Conservation (phyloP, 2,888 invertebrate genomes). For the Lottia scabra region DNA sequence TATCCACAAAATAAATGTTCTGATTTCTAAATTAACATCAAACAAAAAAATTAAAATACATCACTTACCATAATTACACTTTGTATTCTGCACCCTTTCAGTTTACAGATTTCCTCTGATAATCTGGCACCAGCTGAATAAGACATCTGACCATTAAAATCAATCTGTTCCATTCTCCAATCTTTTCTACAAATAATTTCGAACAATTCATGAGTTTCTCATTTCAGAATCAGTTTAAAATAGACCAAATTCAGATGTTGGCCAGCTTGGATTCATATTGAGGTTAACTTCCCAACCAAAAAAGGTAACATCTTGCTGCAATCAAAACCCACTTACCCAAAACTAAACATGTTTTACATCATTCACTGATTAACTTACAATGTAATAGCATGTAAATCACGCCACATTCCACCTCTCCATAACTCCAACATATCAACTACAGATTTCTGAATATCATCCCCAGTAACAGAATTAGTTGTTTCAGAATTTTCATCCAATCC, state of each 20-base stretch:
- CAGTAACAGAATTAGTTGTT: not conserved
- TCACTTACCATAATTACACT: not conserved
- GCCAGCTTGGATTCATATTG: too few relatives aligned
- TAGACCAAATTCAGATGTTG: too few relatives aligned
- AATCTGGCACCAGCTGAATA: slow-evolving; percentile 17
- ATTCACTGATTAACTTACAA: not conserved
- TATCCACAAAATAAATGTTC: too few relatives aligned
- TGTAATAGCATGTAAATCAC: not conserved
- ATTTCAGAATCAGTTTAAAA: too few relatives aligned
- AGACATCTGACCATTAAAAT: slow-evolving; percentile 30
- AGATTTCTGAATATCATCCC: too few relatives aligned
- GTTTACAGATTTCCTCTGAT: not conserved
- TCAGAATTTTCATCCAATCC: slow-evolving; percentile 7
- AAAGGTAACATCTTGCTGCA: too few relatives aligned
- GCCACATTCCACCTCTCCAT: not conserved
- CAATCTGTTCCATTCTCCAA: slow-evolving; percentile 28
- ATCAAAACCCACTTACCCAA: too few relatives aligned
- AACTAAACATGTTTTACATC: too few relatives aligned
- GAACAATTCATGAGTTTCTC: too few relatives aligned
- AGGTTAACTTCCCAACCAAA: too few relatives aligned
- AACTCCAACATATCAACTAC: not conserved
- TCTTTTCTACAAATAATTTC: slow-evolving; percentile 11
- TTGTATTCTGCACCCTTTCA: not conserved
- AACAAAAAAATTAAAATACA: too few relatives aligned
- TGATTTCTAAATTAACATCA: too few relatives aligned